These are phyloP conservation scores for Ichneumoninae sp. DNA, from an alignment of 2,888 invertebrate genomes.

Conservation along the genomic window DNA sequence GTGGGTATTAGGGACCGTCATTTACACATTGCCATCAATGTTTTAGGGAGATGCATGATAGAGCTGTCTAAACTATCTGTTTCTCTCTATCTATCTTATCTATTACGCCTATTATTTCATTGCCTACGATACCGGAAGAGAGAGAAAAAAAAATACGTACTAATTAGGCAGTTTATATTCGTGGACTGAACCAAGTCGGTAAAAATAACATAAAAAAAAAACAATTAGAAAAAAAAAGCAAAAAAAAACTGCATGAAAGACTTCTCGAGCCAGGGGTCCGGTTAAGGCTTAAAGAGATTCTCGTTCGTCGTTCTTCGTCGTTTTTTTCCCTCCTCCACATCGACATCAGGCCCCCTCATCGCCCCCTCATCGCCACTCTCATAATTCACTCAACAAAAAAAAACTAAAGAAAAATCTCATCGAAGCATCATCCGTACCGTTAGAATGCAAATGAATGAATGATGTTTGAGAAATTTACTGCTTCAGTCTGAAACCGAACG, in stretches of 20 bases:
- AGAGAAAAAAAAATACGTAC: not conserved
- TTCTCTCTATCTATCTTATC: slow-evolving; percentile 68
- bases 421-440: slow-evolving; percentile 26
- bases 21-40: slow-evolving; percentile 72
- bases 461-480: not conserved
- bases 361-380: slow-evolving; percentile 44
- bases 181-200: not conserved
- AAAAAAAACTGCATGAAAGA: slow-evolving; percentile 35
- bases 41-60: slow-evolving; percentile 78
- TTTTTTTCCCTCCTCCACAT: slow-evolving; percentile 5
- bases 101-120: slow-evolving; percentile 52
- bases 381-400: slow-evolving; percentile 20
- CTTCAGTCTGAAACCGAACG: slow-evolving; percentile 5
- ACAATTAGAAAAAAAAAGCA: slow-evolving; percentile 11
- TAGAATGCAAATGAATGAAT: slow-evolving; percentile 23
- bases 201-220: not conserved
- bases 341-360: slow-evolving; percentile 24
- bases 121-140: slow-evolving; percentile 26
- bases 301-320: slow-evolving; percentile 47
- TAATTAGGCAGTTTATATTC: slow-evolving; percentile 13
- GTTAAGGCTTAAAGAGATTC: slow-evolving; percentile 11
- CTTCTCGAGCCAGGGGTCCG: slow-evolving; percentile 2
- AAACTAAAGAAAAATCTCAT: slow-evolving; percentile 21
- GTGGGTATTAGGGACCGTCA: slow-evolving; percentile 70
- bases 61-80: slow-evolving; percentile 70